Percentiles rank a stretch among this genome's conserved stretches.
Evolutionary conservation across 2,888 invertebrate species (phyloP).

Genomic region (Mimumesa dahlbomi): DNA sequence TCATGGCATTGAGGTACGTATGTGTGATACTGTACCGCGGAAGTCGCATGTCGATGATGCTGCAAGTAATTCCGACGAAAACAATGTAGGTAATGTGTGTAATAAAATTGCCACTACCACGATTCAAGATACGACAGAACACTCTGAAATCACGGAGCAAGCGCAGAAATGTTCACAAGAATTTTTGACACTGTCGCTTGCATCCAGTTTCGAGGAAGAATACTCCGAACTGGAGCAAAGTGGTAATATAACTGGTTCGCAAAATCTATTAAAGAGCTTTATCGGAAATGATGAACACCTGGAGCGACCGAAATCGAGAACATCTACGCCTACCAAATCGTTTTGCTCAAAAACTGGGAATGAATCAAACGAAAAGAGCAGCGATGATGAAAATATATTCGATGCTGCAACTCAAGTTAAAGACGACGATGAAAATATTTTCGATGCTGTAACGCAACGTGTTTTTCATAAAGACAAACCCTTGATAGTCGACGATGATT

Average conservation of each 20-base stretch:
- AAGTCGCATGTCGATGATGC: background rate
- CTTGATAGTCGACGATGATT: constrained; percentile 17
- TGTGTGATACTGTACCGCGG: background rate
- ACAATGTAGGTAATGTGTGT: background rate
- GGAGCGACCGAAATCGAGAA: background rate
- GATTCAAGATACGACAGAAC: background rate
- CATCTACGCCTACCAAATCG: background rate
- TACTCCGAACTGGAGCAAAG: constrained; percentile 17
- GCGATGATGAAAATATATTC: constrained; percentile 40
- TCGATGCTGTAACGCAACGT: constrained; percentile 26
- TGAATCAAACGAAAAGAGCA: constrained; percentile 2
- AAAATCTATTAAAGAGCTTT: constrained; percentile 29
- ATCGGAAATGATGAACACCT: background rate
- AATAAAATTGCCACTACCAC: background rate
- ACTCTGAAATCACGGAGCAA: background rate
- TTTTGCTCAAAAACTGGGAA: background rate
- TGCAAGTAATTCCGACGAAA: background rate
- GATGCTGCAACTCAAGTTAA: constrained; percentile 30
- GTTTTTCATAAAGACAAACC: background rate
- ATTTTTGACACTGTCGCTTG: background rate
- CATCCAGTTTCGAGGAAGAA: constrained; percentile 21
- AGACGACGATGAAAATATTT: constrained; percentile 10
- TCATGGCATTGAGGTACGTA: background rate
- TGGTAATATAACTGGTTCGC: constrained; percentile 31
- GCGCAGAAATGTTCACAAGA: constrained; percentile 5